Conservation (phyloP, 2,888 invertebrate genomes). For the Eristalis arbustorum region DNA sequence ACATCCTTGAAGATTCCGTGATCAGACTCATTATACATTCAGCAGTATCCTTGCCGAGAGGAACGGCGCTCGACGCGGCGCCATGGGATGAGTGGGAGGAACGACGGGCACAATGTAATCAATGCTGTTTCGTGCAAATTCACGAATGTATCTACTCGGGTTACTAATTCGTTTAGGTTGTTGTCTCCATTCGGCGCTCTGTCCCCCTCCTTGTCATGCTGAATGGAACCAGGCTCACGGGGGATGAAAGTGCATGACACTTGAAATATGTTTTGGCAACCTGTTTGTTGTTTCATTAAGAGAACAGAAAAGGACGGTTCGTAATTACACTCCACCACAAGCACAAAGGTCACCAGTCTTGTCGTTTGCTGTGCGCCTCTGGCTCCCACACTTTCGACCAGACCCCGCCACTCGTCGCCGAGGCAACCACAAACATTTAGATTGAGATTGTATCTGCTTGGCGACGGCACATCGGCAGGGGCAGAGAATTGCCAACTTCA, state of each 20-base stretch:
- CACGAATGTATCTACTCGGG: conserved; percentile 18
- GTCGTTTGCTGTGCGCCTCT: neutral
- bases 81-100: neutral
- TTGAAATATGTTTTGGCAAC: conserved; percentile 43
- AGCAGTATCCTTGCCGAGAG: neutral
- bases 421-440: conserved; percentile 19
- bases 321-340: conserved; percentile 16
- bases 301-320: conserved; percentile 24
- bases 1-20: conserved; percentile 50
- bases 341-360: neutral
- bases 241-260: conserved; percentile 51
- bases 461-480: neutral
- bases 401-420: neutral
- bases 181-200: neutral
- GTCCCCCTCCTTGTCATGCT: neutral
- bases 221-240: neutral
- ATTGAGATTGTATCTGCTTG: conserved; percentile 12
- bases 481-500: conserved; percentile 7
- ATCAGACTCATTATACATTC: conserved; percentile 55
- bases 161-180: conserved; percentile 46
- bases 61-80: neutral
- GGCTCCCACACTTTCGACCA: neutral
- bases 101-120: neutral
- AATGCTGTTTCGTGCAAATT: conserved; percentile 18
- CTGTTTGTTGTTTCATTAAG: conserved; percentile 59